Evolutionary conservation across 23 tunicate species (phyloP).

Genomic region (Corella eumyota): DNA sequence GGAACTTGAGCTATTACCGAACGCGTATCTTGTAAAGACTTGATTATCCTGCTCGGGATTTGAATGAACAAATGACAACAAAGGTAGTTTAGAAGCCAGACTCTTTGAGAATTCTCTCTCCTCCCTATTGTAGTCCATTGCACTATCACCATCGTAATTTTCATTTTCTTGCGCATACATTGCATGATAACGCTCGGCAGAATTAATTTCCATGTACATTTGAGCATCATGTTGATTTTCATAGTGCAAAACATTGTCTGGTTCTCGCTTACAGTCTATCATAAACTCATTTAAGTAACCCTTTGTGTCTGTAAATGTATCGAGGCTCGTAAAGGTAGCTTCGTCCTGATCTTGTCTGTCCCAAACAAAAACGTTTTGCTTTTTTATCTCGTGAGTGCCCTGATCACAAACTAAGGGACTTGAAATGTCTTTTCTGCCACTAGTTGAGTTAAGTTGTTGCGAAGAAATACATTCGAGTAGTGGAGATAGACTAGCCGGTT

Average conservation of each 20-base stretch:
- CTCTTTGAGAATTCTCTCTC: constrained; percentile 25
- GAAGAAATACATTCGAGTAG: constrained; percentile 17
- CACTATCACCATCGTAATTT: neutral
- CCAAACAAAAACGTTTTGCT: constrained; percentile 8
- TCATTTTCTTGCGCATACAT: too few relatives aligned
- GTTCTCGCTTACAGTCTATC: neutral
- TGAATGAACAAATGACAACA: constrained; percentile 34
- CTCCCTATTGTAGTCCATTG: too few relatives aligned
- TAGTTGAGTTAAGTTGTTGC: neutral
- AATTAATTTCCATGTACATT: too few relatives aligned
- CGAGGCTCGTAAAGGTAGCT: constrained; percentile 12
- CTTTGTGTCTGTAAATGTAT: too few relatives aligned
- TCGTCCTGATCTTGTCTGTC: constrained; percentile 1
- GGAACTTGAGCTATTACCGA: too few relatives aligned
- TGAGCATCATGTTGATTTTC: too few relatives aligned
- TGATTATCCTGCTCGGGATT: too few relatives aligned
- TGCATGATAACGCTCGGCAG: too few relatives aligned
- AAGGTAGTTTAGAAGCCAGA: constrained; percentile 50
- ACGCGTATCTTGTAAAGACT: too few relatives aligned
- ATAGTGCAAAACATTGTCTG: too few relatives aligned
- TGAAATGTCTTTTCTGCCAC: constrained; percentile 5
- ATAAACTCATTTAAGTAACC: neutral
- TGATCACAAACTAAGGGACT: constrained; percentile 6
- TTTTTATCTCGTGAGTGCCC: neutral
- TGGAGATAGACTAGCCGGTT: constrained; percentile 40